Evolutionary conservation across 2,113 vertebrate genomes (phyloP).

Genomic region (Elephantulus edwardii): DNA sequence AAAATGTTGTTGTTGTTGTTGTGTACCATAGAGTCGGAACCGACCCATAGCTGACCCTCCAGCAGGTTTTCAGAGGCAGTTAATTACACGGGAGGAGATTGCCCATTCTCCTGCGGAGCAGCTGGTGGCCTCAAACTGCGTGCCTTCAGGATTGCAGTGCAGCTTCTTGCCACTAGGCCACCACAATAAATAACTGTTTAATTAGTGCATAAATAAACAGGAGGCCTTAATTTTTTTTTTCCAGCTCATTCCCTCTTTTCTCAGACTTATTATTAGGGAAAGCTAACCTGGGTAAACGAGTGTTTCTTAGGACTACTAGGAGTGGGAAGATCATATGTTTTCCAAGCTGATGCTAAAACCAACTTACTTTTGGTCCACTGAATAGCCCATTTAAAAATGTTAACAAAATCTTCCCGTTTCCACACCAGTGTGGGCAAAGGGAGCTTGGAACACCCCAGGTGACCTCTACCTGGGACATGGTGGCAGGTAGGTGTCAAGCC

Average conservation of each 20-base stretch:
- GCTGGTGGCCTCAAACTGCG: no score
- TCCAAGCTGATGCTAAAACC: conserved; percentile 28
- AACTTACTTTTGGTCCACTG: conserved; percentile 56
- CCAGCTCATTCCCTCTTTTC: background rate
- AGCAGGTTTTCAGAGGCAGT: no score
- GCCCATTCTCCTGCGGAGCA: no score
- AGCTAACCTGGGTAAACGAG: background rate
- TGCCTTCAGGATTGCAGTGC: no score
- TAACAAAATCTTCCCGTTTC: background rate
- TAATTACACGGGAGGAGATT: no score
- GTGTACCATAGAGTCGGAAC: no score
- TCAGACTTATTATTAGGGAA: background rate
- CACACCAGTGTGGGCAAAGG: background rate
- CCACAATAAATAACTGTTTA: background rate
- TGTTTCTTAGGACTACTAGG: background rate
- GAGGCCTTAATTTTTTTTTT: background rate
- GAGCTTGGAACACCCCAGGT: background rate
- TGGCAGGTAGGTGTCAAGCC: background rate
- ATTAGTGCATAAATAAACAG: background rate
- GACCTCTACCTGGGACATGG: background rate
- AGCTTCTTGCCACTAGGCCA: no score
- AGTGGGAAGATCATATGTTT: conserved; percentile 5
- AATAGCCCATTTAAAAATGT: conserved; percentile 19
- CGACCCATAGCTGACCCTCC: no score
- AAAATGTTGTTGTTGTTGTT: no score